Evolutionary conservation across 2,888 invertebrate species (phyloP), one percentile per base, ranked within the genome.

Genomic region (Mallateleia sp.): DNA sequence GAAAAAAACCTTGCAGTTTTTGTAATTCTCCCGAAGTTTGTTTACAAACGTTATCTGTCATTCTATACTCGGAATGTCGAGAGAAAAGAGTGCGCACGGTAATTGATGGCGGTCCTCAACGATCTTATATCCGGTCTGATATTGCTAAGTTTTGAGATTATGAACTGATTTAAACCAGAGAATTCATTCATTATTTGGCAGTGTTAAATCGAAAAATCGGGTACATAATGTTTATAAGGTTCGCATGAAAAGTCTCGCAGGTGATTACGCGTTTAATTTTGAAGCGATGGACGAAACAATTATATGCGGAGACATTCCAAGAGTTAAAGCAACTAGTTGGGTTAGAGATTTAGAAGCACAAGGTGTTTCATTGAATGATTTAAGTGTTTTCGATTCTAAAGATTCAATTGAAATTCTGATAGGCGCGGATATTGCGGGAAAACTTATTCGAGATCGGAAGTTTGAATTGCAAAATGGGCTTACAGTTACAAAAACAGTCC

Each of bases 391-490:
- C n/a, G 34, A 74, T 58, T 56, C 56, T 9, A 15, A 60, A 67
- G 87, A 85, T 11, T 50, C 87, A 1, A 90, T 92, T 20, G 87
- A 89, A 22, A 42, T 92, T 25, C 69, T 90, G 9, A 91, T 92
- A 15, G 92, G 91, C 18, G 89, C 91, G 1, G 92, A 92, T 84
- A 22, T 79, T 47, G 81, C 85, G 5, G 92, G 90, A 8, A 90
- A 91, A 88, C 50, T 92, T 38, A 66, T 88, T 7, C 90, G 90
- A 11, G 91, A 90, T 50, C 86, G 81, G 34, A 78, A 81, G 45
- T 34, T 86, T 22, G 69, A 88, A 20, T 81, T 92, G n/a, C 0
- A 77, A 15, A 90, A 89, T 67, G 91, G 91, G 22, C 67, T 92
- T 4, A 89, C 92, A 14, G 91, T 90, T 7, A 69, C 91, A 5